Evolutionary conservation across 2,113 vertebrate genomes (phyloP), one percentile per base, ranked within the genome.

Genomic region (Bos javanicus): DNA sequence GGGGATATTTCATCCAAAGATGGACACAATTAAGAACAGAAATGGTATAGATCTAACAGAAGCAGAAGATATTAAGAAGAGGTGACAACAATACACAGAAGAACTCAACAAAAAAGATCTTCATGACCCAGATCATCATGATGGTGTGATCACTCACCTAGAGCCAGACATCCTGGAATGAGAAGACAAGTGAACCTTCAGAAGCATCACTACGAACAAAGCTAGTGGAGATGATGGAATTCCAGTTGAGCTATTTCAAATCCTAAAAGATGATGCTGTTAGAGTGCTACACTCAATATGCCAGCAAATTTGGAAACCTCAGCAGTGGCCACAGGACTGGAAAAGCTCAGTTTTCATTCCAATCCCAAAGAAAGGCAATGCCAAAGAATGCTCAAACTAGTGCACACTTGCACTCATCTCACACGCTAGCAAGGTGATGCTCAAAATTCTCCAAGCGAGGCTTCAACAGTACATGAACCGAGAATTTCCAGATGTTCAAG

Each of bases 121-220:
- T 36, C 64, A 36, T 0, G 2, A 71, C n/a, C 10, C 17, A 23
- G 64, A 71, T 71, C 0, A 36, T 6, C 19, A 71, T 0, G 1
- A 23, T 39, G 17, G 19, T 39, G n/a, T 71, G 67, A 12, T 23
- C n/a, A 39, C 4, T 71, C n/a, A 71, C n/a, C 67, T 39, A 71
- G 19, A 71, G 67, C 67, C 67, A 71, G n/a, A 39, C 67, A 39
- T 71, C 67, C n/a, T 71, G n/a, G n/a, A 39, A 23, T 36, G 1
- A 1, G 67, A 39, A 39, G n/a, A 39, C 67, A 71, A 39, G 67
- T 71, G 67, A n/a, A 19, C 67, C 67, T 71, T 36, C 2, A 6
- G 67, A 36, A 36, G 67, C n/a, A 71, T 36, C 19, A 39, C 67
- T 71, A 39, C 0, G 0, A 39, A 36, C 67, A 71, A 71, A 71